Evolutionary conservation across 2,888 invertebrate species (phyloP), one percentile per base, ranked within the genome.

Genomic region (Melinopterus prodromus): DNA sequence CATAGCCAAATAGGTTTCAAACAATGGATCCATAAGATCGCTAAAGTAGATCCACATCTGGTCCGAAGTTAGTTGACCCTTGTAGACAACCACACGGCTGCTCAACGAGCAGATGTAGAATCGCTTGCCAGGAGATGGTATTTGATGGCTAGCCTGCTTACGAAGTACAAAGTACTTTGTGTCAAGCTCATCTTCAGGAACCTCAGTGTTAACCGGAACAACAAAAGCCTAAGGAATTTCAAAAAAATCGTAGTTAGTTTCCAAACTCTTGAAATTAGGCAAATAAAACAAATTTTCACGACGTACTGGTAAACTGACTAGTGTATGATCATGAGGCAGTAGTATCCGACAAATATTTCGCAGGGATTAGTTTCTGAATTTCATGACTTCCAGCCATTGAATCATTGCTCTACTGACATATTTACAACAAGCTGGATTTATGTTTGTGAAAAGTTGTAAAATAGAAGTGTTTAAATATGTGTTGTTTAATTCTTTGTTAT

Each of bases 51-150:
- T 93, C 96, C 96, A 92, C 88, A 98, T 90, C 90, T 99, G 99
- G 88, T 97, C 95, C 0, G 99, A 97, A 53, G 98, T 98, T 85
- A 99, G 93, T 88, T 99, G 95, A 70, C 99, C 99, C 91, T 99
- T 99, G 92, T 99, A 99, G 53, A 99, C 98, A 81, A 99, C 92
- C 9, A 95, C 97, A 86, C 94, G 93, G 77, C 96, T 91, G 35
- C 98, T 98, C 84, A 99, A 91, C 79, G 98, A 99, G 91, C 99
- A 99, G 86, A 99, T 96, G 90, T 99, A 99, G 91, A 98, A 99
- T 83, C 98, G 92, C 72, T 96, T 93, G 6, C 96, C 96, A 0
- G 96, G 96, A 84, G 95, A 93, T 69, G 95, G 93, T 87, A 99
- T 93, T 84, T 93, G 93, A 88, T 99, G 99, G 16, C 97, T 96